phyloP scores from a whole-genome alignment of 2,797 vertebrate genomes.

The Bovichtus variegatus region DNA sequence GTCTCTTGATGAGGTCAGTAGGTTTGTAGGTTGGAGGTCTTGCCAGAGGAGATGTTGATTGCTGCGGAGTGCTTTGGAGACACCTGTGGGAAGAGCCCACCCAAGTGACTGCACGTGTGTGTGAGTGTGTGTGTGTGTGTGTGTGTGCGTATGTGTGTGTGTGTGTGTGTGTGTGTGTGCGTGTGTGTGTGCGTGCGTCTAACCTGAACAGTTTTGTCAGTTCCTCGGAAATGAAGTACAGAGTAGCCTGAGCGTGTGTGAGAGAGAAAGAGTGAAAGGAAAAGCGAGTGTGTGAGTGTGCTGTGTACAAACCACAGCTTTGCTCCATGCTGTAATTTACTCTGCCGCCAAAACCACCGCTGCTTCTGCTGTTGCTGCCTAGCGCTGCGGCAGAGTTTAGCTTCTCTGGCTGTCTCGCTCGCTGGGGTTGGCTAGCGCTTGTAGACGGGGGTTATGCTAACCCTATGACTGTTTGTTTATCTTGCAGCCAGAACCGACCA shows the following conservation, averaged over 20 bases:
- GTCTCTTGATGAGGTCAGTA: constrained; percentile 71
- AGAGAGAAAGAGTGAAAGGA: constrained; percentile 65
- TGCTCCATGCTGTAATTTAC: constrained; percentile 87
- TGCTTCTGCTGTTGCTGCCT: constrained; percentile 76
- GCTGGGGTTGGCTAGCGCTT: constrained; percentile 60
- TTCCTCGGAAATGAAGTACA: constrained; percentile 18
- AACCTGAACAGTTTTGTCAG: constrained; percentile 36
- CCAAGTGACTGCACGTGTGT: constrained; percentile 45
- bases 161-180: constrained; percentile 2
- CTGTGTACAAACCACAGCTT: constrained; percentile 85
- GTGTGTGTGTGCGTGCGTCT: constrained; percentile 4
- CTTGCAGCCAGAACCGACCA: constrained; percentile 83
- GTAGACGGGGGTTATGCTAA: constrained; percentile 79
- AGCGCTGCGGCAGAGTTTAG: constrained; percentile 63
- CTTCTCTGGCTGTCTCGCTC: constrained; percentile 70
- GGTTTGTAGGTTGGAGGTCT: constrained; percentile 59
- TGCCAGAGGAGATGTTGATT: constrained; percentile 59
- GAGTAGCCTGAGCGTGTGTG: constrained; percentile 40
- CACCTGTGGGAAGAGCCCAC: constrained; percentile 75
- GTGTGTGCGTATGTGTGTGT: constrained; percentile 7
- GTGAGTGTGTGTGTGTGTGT: neutral
- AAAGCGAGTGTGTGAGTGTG: constrained; percentile 73
- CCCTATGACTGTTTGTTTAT: constrained; percentile 87
- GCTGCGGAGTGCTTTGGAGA: constrained; percentile 48
- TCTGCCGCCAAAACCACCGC: constrained; percentile 85